phyloP scores from a whole-genome alignment of 2,113 vertebrate genomes.

The Bambusicola thoracicus region DNA sequence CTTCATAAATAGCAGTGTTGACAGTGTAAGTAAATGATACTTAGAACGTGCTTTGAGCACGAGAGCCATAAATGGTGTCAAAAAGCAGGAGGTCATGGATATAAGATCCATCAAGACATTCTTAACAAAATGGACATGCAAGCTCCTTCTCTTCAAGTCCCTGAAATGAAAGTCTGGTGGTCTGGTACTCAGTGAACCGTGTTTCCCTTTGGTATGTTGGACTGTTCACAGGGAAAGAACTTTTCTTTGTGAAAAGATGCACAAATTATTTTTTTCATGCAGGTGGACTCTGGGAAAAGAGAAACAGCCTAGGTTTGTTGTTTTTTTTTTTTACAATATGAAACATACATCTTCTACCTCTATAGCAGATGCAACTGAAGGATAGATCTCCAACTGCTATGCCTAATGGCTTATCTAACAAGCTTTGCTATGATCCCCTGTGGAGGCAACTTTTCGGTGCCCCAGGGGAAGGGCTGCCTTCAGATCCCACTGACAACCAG shows the following conservation, averaged over 20 bases:
- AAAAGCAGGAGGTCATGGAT: not conserved
- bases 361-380: not conserved
- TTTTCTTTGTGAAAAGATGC: not conserved
- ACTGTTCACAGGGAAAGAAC: not conserved
- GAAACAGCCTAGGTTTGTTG: fast-evolving
- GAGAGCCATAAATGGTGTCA: not conserved
- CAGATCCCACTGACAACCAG: not conserved
- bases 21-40: not conserved
- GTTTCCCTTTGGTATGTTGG: fast-evolving
- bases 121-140: not conserved
- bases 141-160: not conserved
- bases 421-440: fast-evolving
- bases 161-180: not conserved
- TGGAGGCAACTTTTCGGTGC: not conserved
- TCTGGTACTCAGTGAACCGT: not conserved
- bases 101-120: not conserved
- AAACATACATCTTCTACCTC: not conserved
- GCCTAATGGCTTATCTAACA: not conserved
- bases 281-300: not conserved
- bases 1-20: not conserved
- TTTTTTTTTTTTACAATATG: not conserved
- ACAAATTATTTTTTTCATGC: not conserved
- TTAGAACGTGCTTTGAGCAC: not conserved
- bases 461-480: not conserved
- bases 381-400: not conserved